phyloP scores from a whole-genome alignment of 1,140 invertebrate species.

The Plodia interpunctella region DNA sequence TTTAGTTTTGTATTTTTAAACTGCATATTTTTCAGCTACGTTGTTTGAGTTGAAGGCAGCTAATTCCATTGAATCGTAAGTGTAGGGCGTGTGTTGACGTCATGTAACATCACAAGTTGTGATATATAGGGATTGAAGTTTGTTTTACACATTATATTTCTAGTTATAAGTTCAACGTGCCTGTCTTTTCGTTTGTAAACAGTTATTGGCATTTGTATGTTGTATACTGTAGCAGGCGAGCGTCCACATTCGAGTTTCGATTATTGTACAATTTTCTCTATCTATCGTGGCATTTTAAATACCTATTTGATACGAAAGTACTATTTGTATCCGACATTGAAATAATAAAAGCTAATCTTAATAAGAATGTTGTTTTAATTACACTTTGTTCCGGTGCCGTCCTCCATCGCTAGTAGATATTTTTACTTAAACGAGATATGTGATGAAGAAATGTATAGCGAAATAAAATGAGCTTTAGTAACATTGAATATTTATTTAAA shows the following conservation, averaged over 20 bases:
- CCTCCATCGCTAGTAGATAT: no score
- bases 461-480: no score
- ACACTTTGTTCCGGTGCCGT: not conserved
- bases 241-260: conserved; percentile 44
- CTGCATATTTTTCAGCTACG: not conserved
- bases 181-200: conserved; percentile 42
- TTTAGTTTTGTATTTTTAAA: not conserved
- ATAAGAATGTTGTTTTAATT: conserved; percentile 32
- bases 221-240: conserved; percentile 22
- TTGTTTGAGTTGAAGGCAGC: conserved; percentile 9
- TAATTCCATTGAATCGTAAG: conserved; percentile 6
- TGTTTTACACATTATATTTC: conserved; percentile 44
- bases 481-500: not conserved
- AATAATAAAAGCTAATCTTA: conserved; percentile 65
- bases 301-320: conserved; percentile 68
- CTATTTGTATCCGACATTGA: conserved; percentile 68
- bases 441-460: no score
- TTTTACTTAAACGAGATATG: no score
- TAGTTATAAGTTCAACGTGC: conserved; percentile 63
- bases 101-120: conserved; percentile 60
- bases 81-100: not conserved
- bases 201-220: conserved; percentile 14
- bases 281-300: conserved; percentile 62
- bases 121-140: conserved; percentile 50
- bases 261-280: conserved; percentile 62